Conservation (phyloP, 2,797 vertebrate genomes). For the Myripristis murdjan region DNA sequence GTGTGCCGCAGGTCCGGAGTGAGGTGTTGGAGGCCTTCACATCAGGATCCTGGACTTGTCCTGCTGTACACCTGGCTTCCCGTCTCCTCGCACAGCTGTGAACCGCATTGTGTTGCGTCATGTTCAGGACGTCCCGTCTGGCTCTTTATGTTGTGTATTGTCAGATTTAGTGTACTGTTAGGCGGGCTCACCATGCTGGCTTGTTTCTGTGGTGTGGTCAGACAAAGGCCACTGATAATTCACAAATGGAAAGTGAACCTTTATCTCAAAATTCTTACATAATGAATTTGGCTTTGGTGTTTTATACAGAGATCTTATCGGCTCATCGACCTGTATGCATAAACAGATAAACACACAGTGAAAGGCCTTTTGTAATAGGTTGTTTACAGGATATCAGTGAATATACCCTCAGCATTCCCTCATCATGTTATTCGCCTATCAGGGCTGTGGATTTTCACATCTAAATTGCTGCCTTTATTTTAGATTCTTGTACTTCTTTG, state of each 20-base stretch:
- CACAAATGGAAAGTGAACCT: background rate
- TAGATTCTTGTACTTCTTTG: background rate
- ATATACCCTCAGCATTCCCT: background rate
- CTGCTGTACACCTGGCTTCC: conserved; percentile 66
- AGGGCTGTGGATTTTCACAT: background rate
- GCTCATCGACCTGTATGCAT: conserved; percentile 2
- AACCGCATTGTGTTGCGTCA: conserved; percentile 26
- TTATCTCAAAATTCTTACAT: conserved; percentile 38
- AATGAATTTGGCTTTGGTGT: conserved; percentile 18
- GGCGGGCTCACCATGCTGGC: conserved; percentile 15
- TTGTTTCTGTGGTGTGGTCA: conserved; percentile 15
- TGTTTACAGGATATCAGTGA: conserved; percentile 13
- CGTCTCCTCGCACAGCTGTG: conserved; percentile 52
- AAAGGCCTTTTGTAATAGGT: conserved; percentile 2
- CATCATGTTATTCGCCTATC: background rate
- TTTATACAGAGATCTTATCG: conserved; percentile 17
- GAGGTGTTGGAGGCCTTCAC: conserved; percentile 71
- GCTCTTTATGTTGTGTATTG: conserved; percentile 12
- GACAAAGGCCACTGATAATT: conserved; percentile 31
- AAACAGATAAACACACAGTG: conserved; percentile 19
- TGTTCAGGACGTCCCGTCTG: conserved; percentile 3
- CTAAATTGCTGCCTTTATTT: background rate
- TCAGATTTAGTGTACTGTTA: conserved; percentile 39
- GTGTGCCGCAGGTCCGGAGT: conserved; percentile 44
- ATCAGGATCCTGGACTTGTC: conserved; percentile 46